Evolutionary conservation across 1,140 invertebrate species (phyloP).

Genomic region (Capitella teleta): DNA sequence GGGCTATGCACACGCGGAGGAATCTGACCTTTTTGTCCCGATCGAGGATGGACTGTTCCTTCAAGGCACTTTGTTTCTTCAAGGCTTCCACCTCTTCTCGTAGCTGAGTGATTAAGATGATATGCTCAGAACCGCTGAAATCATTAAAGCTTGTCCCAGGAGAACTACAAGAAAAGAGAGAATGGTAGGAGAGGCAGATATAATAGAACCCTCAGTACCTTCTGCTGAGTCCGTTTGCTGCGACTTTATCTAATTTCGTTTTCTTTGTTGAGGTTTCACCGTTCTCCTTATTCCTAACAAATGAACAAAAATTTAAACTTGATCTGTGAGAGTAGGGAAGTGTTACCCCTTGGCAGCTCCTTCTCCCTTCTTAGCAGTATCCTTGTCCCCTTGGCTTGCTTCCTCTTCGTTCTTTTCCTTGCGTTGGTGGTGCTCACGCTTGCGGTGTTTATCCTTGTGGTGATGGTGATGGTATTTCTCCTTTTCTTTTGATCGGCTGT

Average conservation of each 20-base stretch:
- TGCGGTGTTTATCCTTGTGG: slow-evolving; percentile 5
- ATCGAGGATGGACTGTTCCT: slow-evolving; percentile 71
- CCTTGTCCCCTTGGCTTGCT: too few species aligned
- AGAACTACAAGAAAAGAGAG: neutral
- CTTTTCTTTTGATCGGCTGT: neutral
- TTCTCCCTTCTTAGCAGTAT: too few species aligned
- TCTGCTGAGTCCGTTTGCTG: too few species aligned
- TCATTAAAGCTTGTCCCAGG: slow-evolving; percentile 40
- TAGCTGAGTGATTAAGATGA: slow-evolving; percentile 84
- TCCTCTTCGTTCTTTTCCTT: neutral
- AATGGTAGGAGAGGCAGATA: too few species aligned
- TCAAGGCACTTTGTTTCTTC: slow-evolving; percentile 75
- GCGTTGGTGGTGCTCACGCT: slow-evolving; percentile 2
- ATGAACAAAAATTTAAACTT: too few species aligned
- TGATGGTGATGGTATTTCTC: slow-evolving; percentile 2
- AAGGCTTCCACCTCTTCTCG: slow-evolving; percentile 84
- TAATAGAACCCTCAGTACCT: too few species aligned
- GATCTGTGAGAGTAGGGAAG: too few species aligned
- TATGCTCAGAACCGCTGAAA: slow-evolving; percentile 80
- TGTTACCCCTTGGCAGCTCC: too few species aligned
- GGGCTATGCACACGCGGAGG: neutral
- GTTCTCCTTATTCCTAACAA: too few species aligned
- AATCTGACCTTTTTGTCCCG: slow-evolving; percentile 78
- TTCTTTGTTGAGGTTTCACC: too few species aligned
- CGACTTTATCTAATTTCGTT: too few species aligned